These are phyloP conservation scores for Porites australiensis DNA, from an alignment of 64 coral and sea anemone genomes.

Conservation along the genomic window DNA sequence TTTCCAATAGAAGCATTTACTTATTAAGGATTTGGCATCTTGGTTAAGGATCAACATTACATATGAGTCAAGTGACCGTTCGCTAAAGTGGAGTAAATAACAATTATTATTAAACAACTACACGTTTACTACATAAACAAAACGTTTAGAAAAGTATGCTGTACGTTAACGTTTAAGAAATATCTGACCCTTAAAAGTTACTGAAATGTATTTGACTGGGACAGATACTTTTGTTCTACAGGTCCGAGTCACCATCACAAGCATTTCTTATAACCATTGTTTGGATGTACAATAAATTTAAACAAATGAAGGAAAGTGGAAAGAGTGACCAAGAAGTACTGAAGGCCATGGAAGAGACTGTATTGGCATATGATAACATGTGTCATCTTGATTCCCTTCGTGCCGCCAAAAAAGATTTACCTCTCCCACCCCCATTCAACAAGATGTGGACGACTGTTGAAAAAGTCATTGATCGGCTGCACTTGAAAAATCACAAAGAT, in stretches of 20 bases:
- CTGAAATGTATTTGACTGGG: too few species aligned
- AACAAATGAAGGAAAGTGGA: background rate
- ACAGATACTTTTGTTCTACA: too few species aligned
- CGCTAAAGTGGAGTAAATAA: too few species aligned
- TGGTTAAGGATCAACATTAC: too few species aligned
- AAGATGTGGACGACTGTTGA: background rate
- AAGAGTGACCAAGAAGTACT: background rate
- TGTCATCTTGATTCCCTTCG: constrained; percentile 16
- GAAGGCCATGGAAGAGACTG: background rate
- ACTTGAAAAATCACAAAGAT: constrained; percentile 42
- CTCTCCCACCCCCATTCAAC: constrained; percentile 2
- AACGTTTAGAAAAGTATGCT: too few species aligned
- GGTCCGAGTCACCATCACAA: constrained; percentile 4
- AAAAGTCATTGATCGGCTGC: constrained; percentile 25
- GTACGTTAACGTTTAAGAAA: too few species aligned
- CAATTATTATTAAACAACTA: too few species aligned
- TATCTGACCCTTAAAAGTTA: too few species aligned
- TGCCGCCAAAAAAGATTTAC: background rate
- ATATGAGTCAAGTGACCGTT: too few species aligned
- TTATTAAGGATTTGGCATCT: too few species aligned
- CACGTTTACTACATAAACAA: too few species aligned
- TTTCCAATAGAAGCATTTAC: too few species aligned
- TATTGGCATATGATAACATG: constrained; percentile 56
- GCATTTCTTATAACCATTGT: background rate
- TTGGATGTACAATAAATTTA: background rate